Base-by-base conservation (phyloP, 2,113 vertebrate genomes). In the Paradoxurus hermaphroditus region DNA sequence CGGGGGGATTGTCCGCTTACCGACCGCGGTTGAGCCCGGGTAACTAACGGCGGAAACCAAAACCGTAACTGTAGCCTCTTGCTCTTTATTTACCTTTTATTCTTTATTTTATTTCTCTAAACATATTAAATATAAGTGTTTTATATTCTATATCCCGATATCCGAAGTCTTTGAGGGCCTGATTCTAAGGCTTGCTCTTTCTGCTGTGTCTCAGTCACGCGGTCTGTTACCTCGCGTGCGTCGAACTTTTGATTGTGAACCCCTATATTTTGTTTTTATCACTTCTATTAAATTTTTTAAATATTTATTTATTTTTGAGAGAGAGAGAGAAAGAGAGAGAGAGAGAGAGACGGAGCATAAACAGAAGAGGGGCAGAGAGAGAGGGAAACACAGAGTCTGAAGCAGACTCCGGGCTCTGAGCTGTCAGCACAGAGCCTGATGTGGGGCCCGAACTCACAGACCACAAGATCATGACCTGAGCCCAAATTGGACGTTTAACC, bases 51-150 rank as follows among this genome's bases (percentile, higher is more conserved):
- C 19, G 29, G 14, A 49, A 77, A 49, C 41, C 73, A 18, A 77
- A 29, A 77, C 41, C 0, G 1, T 34, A 18, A 31, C 8, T 19
- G 27, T 49, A 21, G 62, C 65, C 11, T 72, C 27, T 90, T 59
- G 27, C 15, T 90, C n/a, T 86, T 90, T 2, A 23, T 29, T 53
- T 44, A 19, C 59, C 65, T 82, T 44, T 86, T 8, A 12, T 62
- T 68, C 53, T 92, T 59, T 68, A 41, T 92, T 75, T 81, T 83
- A n/a, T 67, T n/a, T 88, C 88, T 95, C 63, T 79, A 63, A 84
- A 56, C 44, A 31, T 44, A 46, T 51, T 51, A 68, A 67, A 11
- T 65, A 23, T n/a, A 23, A 53, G 39, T 27, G 25, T 36, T 77
- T 59, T 41, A n/a, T 36, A 1, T 3, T 86, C n/a, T 34, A 0